Percentiles rank a stretch among this genome's conserved stretches.
Evolutionary conservation across 2,113 vertebrate species (phyloP).

Genomic region (Eudyptes chrysolophus): DNA sequence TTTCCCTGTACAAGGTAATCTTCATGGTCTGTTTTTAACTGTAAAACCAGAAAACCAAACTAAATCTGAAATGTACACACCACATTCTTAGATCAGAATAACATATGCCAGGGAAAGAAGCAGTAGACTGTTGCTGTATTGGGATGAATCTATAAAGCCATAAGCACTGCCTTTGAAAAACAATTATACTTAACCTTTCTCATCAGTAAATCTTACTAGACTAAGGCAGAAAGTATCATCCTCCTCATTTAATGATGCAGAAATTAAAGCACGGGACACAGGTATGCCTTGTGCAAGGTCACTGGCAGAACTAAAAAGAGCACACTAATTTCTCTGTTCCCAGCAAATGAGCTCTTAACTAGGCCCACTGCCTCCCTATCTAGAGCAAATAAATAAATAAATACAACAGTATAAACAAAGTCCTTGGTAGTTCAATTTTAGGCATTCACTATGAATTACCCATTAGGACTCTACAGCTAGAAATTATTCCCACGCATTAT

Average conservation of each 20-base stretch:
- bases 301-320: not conserved
- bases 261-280: slow-evolving; percentile 11
- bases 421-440: not conserved
- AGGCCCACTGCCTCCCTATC: not conserved
- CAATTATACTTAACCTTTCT: not conserved
- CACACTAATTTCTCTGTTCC: not conserved
- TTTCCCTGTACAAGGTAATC: not conserved
- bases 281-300: slow-evolving; percentile 15
- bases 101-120: not conserved
- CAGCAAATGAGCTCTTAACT: not conserved
- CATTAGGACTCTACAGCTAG: not conserved
- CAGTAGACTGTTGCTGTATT: not conserved
- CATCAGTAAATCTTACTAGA: slow-evolving; percentile 14
- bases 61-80: not conserved
- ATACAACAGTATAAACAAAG: not conserved
- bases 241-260: slow-evolving; percentile 39
- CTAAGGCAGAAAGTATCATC: not conserved
- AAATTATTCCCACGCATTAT: not conserved
- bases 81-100: not conserved
- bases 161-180: not conserved
- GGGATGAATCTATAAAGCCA: not conserved
- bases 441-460: not conserved
- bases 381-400: not conserved
- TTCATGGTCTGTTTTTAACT: not conserved
- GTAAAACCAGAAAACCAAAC: not conserved